Percentiles rank a stretch among this genome's conserved stretches.
These are phyloP conservation scores for Stegophylla sp. DNA, from an alignment of 2,888 invertebrate species.

Conservation along the genomic window DNA sequence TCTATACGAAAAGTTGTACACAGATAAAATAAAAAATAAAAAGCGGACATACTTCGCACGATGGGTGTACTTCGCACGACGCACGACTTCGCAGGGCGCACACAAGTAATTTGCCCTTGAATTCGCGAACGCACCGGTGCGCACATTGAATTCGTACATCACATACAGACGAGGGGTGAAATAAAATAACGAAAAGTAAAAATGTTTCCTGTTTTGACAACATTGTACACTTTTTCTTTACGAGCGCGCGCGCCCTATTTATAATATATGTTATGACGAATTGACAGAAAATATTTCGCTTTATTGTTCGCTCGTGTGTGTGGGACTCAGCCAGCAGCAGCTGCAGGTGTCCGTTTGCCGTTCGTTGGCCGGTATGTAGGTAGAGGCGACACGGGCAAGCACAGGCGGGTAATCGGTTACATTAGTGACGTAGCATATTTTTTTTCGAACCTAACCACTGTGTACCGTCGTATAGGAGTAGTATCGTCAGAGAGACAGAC, in stretches of 20 bases:
- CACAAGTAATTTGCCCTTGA: too few species aligned
- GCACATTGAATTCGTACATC: too few species aligned
- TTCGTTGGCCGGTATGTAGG: not conserved
- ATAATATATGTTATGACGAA: not conserved
- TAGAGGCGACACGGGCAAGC: not conserved
- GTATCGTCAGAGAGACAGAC: too few species aligned
- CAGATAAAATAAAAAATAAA: too few species aligned
- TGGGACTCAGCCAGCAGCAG: constrained; percentile 1
- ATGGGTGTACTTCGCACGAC: too few species aligned
- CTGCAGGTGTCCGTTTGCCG: not conserved
- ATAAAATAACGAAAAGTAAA: not conserved
- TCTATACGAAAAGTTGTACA: too few species aligned
- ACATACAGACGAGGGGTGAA: too few species aligned
- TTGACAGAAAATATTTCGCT: not conserved
- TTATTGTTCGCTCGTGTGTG: not conserved
- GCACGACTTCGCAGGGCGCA: too few species aligned
- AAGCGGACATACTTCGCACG: too few species aligned
- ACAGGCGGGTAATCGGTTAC: constrained; percentile 9
- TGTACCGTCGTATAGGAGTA: too few species aligned
- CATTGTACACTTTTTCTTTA: not conserved
- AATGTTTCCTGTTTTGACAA: constrained; percentile 8
- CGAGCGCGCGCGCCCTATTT: not conserved
- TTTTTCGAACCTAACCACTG: not conserved
- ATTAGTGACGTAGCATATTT: constrained; percentile 48
- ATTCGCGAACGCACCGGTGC: too few species aligned